These are phyloP conservation scores for Myotis planiceps DNA, from an alignment of 2,797 vertebrate species.

Conservation along the genomic window DNA sequence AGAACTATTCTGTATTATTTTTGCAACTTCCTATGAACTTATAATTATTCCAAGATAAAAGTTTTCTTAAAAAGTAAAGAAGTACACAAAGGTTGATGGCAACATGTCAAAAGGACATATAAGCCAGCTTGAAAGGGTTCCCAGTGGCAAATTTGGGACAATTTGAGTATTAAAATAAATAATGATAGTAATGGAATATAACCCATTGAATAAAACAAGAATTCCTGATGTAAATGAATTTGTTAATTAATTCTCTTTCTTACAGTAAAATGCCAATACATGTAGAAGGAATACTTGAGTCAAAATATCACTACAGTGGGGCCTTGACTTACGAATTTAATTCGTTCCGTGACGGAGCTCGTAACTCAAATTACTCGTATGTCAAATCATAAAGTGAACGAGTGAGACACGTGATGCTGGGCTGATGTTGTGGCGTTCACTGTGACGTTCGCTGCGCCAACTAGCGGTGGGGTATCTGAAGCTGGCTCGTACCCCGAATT, in stretches of 20 bases:
- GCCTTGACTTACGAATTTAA: too few species aligned
- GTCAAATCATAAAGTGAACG: too few species aligned
- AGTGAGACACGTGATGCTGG: too few species aligned
- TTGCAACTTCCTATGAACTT: neutral
- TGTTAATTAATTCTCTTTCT: neutral
- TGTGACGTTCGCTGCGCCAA: too few species aligned
- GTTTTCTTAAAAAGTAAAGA: neutral
- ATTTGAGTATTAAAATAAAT: neutral
- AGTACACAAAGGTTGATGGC: neutral
- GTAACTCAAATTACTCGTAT: too few species aligned
- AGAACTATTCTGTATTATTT: neutral
- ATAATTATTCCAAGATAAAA: neutral
- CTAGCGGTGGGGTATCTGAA: too few species aligned
- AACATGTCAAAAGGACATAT: neutral
- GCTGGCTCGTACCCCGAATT: too few species aligned
- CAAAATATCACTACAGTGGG: neutral
- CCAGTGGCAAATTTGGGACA: neutral
- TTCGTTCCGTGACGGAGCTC: too few species aligned
- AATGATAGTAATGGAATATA: neutral
- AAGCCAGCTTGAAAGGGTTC: neutral
- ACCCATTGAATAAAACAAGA: neutral
- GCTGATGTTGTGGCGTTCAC: too few species aligned
- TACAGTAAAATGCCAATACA: neutral
- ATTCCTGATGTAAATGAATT: neutral
- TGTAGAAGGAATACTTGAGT: neutral